Evolutionary conservation across 2,888 invertebrate genomes (phyloP).

Genomic region (Piscicola geometra): DNA sequence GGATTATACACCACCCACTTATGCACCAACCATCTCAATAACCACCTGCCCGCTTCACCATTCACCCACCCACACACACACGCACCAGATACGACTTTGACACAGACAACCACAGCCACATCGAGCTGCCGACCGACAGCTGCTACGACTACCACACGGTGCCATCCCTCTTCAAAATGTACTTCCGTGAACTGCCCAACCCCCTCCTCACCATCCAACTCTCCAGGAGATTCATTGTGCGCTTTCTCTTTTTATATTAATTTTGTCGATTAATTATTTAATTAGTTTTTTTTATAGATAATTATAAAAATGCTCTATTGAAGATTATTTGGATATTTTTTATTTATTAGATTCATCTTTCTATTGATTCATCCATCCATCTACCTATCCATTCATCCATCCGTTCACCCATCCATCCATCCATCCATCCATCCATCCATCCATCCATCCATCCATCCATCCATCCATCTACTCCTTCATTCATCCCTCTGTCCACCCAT

Average conservation of each 20-base stretch:
- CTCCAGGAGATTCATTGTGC: constrained; percentile 67
- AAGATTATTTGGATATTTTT: neutral
- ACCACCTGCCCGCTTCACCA: neutral
- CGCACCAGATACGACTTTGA: constrained; percentile 67
- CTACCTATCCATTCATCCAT: no score
- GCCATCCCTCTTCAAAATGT: constrained; percentile 92
- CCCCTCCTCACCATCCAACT: constrained; percentile 94
- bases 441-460: neutral
- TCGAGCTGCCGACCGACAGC: constrained; percentile 70
- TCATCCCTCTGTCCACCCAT: neutral
- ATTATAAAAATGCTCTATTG: neutral
- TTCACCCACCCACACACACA: neutral
- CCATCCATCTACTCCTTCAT: neutral
- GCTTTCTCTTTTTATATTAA: no score
- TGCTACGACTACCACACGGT: constrained; percentile 91
- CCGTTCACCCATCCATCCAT: no score
- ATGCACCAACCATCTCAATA: neutral
- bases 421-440: neutral
- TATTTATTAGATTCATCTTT: constrained; percentile 4
- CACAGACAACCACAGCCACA: constrained; percentile 74
- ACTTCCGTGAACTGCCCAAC: constrained; percentile 93
- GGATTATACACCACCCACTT: neutral
- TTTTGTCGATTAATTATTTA: no score
- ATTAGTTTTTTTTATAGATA: no score
- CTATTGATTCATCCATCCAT: no score